Base-by-base conservation (phyloP, 2,113 vertebrate genomes). In the Mellivora capensis region DNA sequence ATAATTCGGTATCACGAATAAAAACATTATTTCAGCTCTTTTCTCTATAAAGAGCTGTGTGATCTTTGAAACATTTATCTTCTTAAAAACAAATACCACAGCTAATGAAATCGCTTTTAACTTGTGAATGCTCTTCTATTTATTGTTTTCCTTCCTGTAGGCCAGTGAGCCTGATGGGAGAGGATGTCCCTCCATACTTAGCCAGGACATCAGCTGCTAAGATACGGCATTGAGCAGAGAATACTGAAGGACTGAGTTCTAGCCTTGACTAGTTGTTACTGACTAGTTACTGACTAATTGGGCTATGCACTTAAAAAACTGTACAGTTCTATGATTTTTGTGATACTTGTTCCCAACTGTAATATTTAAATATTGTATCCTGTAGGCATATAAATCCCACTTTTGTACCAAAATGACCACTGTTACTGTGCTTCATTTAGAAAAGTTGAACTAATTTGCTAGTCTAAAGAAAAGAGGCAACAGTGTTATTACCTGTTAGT, bases 51-150 rank as follows among this genome's bases (percentile, higher is more conserved):
- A 90, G 52, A 74, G 39, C 39, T 42, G 7, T 76, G n/a, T 84
- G 80, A 59, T 96, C 92, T 91, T 74, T 47, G 83, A 95, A 93
- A 34, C 4, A 31, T 14, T 87, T 94, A 25, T 77, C 23, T 93
- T 87, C 62, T 93, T 95, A 69, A 91, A 95, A 89, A 62, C 64
- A 90, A 90, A 74, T n/a, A 39, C 10, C n/a, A 8, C 47, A 76
- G 34, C 47, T 82, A 47, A 59, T 72, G 23, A 80, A 90, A 86
- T 80, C 57, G 39, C 25, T 93, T 91, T 94, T 94, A 62, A 59
- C 29, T 83, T 87, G 42, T 69, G 59, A 87, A 47, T 90, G 34
- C 12, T 47, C 85, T 69, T 91, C 47, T 49, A 6, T 80, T 31
- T 44, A 42, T 82, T 81, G 20, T 52, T 86, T 62, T 85, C 34